Evolutionary conservation across 2,888 invertebrate species (phyloP).

Genomic region (Agriopis aurantiaria): DNA sequence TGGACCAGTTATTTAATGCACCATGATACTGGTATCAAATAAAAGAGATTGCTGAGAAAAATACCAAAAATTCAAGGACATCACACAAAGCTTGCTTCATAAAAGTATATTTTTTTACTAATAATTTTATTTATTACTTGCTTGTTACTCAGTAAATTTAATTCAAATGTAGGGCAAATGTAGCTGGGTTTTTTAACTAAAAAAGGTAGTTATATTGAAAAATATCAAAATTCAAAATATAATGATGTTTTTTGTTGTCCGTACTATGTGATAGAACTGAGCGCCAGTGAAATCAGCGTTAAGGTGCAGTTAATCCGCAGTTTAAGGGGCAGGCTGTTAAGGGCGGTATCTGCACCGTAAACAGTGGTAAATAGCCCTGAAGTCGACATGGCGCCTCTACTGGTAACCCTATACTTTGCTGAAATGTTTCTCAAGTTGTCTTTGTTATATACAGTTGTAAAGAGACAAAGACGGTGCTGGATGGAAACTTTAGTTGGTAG

Average conservation of each 20-base stretch:
- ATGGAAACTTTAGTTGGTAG: neutral
- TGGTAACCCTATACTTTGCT: slow-evolving; percentile 4
- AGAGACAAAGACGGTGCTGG: neutral
- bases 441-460: neutral
- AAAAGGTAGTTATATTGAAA: no score
- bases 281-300: slow-evolving; percentile 28
- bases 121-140: no score
- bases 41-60: no score
- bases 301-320: slow-evolving; percentile 37
- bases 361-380: slow-evolving; percentile 21
- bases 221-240: neutral
- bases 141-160: no score
- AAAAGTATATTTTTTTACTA: no score
- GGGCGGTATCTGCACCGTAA: slow-evolving; percentile 23
- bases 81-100: neutral
- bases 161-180: no score
- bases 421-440: slow-evolving; percentile 9
- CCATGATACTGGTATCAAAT: no score
- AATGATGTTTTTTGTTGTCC: slow-evolving; percentile 5
- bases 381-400: slow-evolving; percentile 8
- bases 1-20: no score
- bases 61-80: no score
- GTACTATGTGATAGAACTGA: slow-evolving; percentile 24
- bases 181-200: no score
- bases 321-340: slow-evolving; percentile 27